phyloP scores from a whole-genome alignment of 2,888 invertebrate species.

The Pogonocherus hispidulus region DNA sequence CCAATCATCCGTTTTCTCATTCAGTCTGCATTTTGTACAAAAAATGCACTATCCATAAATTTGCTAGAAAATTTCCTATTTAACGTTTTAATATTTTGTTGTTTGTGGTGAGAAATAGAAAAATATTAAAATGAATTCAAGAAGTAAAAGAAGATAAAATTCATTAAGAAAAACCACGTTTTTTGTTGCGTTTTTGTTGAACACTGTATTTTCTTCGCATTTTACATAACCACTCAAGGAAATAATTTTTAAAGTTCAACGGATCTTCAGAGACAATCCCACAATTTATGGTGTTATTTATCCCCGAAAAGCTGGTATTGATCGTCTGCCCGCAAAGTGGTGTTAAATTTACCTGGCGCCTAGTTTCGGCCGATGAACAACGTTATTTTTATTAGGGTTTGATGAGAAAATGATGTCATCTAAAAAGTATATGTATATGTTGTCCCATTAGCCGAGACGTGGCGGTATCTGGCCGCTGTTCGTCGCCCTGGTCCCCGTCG shows the following conservation, averaged over 20 bases:
- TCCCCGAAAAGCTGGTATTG: constrained; percentile 43
- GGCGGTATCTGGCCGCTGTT: constrained; percentile 29
- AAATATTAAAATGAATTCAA: no score
- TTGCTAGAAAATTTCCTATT: no score
- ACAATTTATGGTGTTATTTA: constrained; percentile 43
- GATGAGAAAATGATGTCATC: constrained; percentile 68
- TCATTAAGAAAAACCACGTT: no score
- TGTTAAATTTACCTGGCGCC: constrained; percentile 61
- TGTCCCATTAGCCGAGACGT: constrained; percentile 62
- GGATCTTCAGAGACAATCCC: constrained; percentile 29
- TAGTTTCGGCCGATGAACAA: constrained; percentile 59
- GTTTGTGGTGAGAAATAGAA: no score
- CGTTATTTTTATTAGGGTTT: constrained; percentile 67
- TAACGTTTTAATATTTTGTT: no score
- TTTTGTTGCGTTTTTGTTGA: no score
- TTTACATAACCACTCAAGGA: no score
- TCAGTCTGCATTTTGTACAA: no score
- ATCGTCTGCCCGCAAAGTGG: constrained; percentile 51
- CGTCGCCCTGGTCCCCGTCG: constrained; percentile 13
- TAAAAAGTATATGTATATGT: constrained; percentile 66
- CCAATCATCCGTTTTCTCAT: no score
- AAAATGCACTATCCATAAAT: no score
- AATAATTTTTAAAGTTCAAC: not conserved
- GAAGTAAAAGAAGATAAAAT: no score
- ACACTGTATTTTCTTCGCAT: no score